Conservation (phyloP, 2,888 invertebrate species). For the Hyposoter didymator region DNA sequence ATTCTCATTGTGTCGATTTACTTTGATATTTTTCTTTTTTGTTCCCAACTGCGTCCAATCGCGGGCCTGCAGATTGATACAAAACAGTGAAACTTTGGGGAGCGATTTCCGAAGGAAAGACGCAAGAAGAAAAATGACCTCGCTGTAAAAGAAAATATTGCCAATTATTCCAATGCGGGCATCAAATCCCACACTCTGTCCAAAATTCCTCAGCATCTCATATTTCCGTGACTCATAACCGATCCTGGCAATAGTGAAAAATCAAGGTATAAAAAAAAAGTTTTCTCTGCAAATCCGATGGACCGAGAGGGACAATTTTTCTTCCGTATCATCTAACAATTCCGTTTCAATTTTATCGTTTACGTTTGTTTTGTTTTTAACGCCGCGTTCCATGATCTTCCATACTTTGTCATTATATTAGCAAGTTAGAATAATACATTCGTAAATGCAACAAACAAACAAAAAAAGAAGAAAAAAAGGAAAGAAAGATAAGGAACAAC, state of each 20-base stretch:
- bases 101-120: conserved; percentile 31
- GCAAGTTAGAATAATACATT: conserved; percentile 58
- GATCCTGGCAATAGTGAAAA: conserved; percentile 48
- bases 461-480: conserved; percentile 45
- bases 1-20: conserved; percentile 45
- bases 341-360: conserved; percentile 26
- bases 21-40: conserved; percentile 15
- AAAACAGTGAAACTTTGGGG: conserved; percentile 43
- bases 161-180: conserved; percentile 57
- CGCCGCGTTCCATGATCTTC: conserved; percentile 67
- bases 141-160: conserved; percentile 57
- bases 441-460: conserved; percentile 51
- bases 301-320: conserved; percentile 5
- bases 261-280: conserved; percentile 12
- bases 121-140: conserved; percentile 31
- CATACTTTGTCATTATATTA: conserved; percentile 64
- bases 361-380: conserved; percentile 25
- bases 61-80: background rate
- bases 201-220: background rate
- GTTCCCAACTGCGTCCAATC: conserved; percentile 26
- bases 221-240: conserved; percentile 31
- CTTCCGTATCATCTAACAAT: conserved; percentile 36
- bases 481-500: conserved; percentile 40
- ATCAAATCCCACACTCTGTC: conserved; percentile 55
- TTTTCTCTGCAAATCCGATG: background rate